phyloP scores from a whole-genome alignment of 1,140 invertebrate species.

The Sesamia nonagrioides region DNA sequence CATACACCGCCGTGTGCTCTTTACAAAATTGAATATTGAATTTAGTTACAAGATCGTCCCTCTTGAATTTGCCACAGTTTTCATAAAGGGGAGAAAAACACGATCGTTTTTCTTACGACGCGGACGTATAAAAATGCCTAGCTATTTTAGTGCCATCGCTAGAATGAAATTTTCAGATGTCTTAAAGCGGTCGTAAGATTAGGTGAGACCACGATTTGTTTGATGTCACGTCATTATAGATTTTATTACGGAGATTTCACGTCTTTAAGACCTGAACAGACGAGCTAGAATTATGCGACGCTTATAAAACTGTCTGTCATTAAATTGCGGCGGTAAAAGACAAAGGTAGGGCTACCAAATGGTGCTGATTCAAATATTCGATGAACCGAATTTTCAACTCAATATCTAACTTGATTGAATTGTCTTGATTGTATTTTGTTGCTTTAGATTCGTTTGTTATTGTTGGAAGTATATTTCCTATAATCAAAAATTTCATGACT shows the following conservation, averaged over 20 bases:
- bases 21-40: slow-evolving; percentile 35
- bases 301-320: slow-evolving; percentile 54
- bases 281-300: slow-evolving; percentile 51
- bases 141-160: slow-evolving; percentile 24
- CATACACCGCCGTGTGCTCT: slow-evolving; percentile 21
- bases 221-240: slow-evolving; percentile 54
- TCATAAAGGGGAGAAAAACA: slow-evolving; percentile 15
- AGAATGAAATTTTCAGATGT: slow-evolving; percentile 44
- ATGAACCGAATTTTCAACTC: slow-evolving; percentile 1
- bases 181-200: slow-evolving; percentile 54
- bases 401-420: background rate
- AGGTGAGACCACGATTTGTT: slow-evolving; percentile 54
- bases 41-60: background rate
- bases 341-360: slow-evolving; percentile 5
- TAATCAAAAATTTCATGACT: background rate
- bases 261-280: slow-evolving; percentile 44
- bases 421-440: slow-evolving; percentile 7
- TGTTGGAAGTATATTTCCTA: background rate
- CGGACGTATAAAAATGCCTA: slow-evolving; percentile 37
- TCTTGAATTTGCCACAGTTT: background rate
- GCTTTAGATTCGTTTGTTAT: background rate
- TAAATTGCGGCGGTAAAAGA: slow-evolving; percentile 35
- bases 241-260: slow-evolving; percentile 53
- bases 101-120: slow-evolving; percentile 2
- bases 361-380: background rate